These are phyloP conservation scores for Syngnathoides biaculeatus DNA, from an alignment of 2,113 vertebrate genomes.

Conservation along the genomic window DNA sequence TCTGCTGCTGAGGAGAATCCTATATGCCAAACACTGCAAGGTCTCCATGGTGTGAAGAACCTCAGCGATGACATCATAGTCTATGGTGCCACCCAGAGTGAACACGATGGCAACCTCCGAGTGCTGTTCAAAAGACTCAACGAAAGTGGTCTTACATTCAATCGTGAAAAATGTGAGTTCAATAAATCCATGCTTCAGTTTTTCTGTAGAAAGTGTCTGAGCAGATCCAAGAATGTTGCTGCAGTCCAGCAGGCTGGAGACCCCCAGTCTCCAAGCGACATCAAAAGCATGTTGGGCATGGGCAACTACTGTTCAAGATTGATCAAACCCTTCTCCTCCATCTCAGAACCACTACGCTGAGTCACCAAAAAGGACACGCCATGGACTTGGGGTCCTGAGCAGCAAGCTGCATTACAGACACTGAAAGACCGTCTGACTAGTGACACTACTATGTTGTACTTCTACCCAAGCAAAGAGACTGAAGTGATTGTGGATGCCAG, in stretches of 20 bases:
- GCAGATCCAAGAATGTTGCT: constrained; percentile 21
- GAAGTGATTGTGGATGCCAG: constrained; percentile 10
- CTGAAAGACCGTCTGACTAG: not conserved
- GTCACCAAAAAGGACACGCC: constrained; percentile 17
- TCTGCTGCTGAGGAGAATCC: constrained; percentile 34
- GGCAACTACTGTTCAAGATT: constrained; percentile 26
- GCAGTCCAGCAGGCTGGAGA: constrained; percentile 4
- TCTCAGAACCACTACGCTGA: constrained; percentile 12
- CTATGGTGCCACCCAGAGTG: not conserved
- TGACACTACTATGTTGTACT: constrained; percentile 21
- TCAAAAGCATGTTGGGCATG: constrained; percentile 24
- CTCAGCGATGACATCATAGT: constrained; percentile 21
- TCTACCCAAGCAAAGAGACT: not conserved
- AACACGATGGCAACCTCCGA: constrained; percentile 11
- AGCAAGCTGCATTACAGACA: not conserved
- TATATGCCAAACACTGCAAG: constrained; percentile 13
- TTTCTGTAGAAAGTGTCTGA: constrained; percentile 13
- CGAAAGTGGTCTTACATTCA: constrained; percentile 18
- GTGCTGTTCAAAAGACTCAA: constrained; percentile 25
- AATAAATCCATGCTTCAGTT: constrained; percentile 26
- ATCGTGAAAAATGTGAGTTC: constrained; percentile 21
- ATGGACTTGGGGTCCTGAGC: constrained; percentile 10
- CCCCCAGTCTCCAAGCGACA: not conserved
- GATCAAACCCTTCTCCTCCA: constrained; percentile 21
- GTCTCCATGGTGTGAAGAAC: constrained; percentile 9